Percentiles rank a stretch among this genome's conserved stretches.
phyloP scores from a whole-genome alignment of 2,113 vertebrate genomes.

The Amphiprion percula region DNA sequence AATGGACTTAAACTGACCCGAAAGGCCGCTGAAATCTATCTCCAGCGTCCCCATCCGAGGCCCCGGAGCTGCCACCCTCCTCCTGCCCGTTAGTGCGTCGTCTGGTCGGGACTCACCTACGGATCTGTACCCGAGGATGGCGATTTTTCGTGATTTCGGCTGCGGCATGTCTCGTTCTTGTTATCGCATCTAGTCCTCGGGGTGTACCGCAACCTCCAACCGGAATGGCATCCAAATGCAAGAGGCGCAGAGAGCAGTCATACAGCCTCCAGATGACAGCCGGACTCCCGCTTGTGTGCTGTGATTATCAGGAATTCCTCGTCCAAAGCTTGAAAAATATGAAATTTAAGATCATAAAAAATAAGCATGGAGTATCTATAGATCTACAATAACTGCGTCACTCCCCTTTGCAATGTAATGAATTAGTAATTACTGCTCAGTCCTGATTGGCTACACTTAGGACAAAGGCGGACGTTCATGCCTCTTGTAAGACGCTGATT shows the following conservation, averaged over 20 bases:
- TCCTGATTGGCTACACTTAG: constrained; percentile 50
- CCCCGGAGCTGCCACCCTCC: background rate
- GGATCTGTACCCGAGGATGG: constrained; percentile 97
- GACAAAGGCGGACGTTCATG: background rate
- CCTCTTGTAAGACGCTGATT: constrained; percentile 40
- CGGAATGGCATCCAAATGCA: constrained; percentile 76
- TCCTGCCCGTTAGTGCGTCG: background rate
- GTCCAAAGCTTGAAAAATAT: background rate
- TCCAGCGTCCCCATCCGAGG: constrained; percentile 15
- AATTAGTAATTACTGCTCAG: constrained; percentile 72
- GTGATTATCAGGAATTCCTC: background rate
- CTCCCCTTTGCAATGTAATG: constrained; percentile 80
- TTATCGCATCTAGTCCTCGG: constrained; percentile 83
- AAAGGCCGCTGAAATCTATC: constrained; percentile 39
- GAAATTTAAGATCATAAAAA: constrained; percentile 61
- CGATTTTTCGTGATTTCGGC: constrained; percentile 97
- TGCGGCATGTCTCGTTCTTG: constrained; percentile 90
- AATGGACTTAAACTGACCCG: constrained; percentile 13
- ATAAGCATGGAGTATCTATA: constrained; percentile 69
- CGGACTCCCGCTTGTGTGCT: constrained; percentile 9
- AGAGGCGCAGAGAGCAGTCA: constrained; percentile 57
- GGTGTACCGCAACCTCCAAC: constrained; percentile 77
- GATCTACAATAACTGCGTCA: constrained; percentile 82
- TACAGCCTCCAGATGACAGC: constrained; percentile 50
- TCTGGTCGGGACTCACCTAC: constrained; percentile 88